These are phyloP conservation scores for Apis dorsata DNA, from an alignment of 1,140 invertebrate species.

Conservation along the genomic window DNA sequence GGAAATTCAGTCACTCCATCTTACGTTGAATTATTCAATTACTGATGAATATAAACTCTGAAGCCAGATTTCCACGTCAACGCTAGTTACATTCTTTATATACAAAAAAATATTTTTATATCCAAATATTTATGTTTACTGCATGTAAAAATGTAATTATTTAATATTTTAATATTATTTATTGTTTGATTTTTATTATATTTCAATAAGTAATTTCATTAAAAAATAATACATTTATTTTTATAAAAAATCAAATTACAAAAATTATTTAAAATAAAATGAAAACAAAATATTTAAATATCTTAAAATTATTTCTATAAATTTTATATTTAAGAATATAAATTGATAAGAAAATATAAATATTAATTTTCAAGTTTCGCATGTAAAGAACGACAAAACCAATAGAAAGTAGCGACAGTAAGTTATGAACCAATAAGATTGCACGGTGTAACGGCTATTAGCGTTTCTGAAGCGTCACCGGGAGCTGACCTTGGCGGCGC, in stretches of 20 bases:
- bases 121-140: neutral
- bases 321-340: neutral
- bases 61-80: constrained; percentile 26
- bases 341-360: constrained; percentile 5
- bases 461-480: constrained; percentile 29
- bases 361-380: constrained; percentile 6
- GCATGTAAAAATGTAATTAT: neutral
- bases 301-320: neutral
- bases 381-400: neutral
- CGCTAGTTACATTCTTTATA: neutral
- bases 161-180: neutral
- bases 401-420: neutral
- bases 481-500: constrained; percentile 56
- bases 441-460: constrained; percentile 8
- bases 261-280: neutral
- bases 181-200: too few species aligned
- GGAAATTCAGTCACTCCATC: constrained; percentile 26
- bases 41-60: constrained; percentile 1
- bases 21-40: constrained; percentile 12
- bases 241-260: neutral
- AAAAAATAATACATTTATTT: too few species aligned
- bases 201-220: neutral
- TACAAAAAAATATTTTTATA: neutral
- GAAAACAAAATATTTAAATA: neutral
- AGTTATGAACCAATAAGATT: constrained; percentile 29